These are phyloP conservation scores for Ivindomyrus marchei DNA, from an alignment of 2,113 vertebrate species.

Conservation along the genomic window DNA sequence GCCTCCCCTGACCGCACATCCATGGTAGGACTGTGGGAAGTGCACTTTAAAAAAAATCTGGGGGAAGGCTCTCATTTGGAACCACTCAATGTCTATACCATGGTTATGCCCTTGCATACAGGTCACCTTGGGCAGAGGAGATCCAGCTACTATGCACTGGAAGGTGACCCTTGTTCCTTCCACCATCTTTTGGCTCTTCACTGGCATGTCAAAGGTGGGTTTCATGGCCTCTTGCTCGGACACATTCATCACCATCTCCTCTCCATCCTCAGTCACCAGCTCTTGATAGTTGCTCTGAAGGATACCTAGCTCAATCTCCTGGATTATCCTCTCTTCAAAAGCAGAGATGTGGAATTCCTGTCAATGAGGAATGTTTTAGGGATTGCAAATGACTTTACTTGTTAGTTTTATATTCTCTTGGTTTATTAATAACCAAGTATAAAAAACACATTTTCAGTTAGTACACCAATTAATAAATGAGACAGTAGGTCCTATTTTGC, in stretches of 20 bases:
- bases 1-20: not conserved
- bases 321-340: conserved; percentile 84
- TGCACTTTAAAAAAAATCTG: not conserved
- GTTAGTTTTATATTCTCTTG: not conserved
- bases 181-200: conserved; percentile 72
- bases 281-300: conserved; percentile 83
- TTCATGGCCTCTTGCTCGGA: conserved; percentile 67
- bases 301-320: conserved; percentile 85
- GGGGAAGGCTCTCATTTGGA: not conserved
- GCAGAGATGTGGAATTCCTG: conserved; percentile 91
- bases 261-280: conserved; percentile 82
- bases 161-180: conserved; percentile 80
- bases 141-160: conserved; percentile 84
- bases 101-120: not conserved
- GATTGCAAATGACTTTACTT: not conserved
- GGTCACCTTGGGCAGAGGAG: conserved; percentile 85
- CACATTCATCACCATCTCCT: conserved; percentile 75
- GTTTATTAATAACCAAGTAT: not conserved
- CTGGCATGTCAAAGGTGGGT: conserved; percentile 66
- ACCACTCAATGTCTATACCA: not conserved
- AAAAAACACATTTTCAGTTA: not conserved
- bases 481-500: not conserved
- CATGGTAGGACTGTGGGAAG: not conserved
- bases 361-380: conserved; percentile 6
- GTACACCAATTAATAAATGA: not conserved